Percentiles rank a stretch among this genome's conserved stretches.
phyloP scores from a whole-genome alignment of 2,888 invertebrate species.

The Protophormia terraenovae region DNA sequence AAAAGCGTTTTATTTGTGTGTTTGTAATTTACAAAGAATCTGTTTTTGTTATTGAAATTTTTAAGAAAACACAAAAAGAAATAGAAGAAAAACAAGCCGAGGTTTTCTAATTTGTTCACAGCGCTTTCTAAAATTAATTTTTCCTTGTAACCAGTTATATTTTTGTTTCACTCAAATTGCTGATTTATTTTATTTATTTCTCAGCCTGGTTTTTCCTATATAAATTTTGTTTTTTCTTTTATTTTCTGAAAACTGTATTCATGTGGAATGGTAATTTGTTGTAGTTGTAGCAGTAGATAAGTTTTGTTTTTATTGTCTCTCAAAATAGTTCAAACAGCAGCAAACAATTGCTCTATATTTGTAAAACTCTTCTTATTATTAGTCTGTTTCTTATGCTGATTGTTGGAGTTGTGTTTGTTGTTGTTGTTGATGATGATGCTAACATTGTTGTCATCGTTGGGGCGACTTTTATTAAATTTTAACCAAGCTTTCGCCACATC shows the following conservation, averaged over 20 bases:
- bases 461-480: constrained; percentile 39
- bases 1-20: constrained; percentile 30
- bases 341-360: constrained; percentile 60
- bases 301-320: constrained; percentile 59
- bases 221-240: constrained; percentile 19
- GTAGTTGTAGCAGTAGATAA: constrained; percentile 24
- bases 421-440: background rate
- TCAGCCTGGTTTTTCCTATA: constrained; percentile 17
- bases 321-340: constrained; percentile 65
- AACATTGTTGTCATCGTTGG: background rate
- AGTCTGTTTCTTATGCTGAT: background rate
- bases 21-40: constrained; percentile 13
- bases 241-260: constrained; percentile 49
- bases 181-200: background rate
- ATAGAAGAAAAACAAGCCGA: constrained; percentile 11
- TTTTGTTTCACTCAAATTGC: constrained; percentile 4
- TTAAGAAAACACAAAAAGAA: background rate
- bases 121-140: constrained; percentile 18
- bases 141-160: background rate
- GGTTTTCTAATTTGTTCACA: constrained; percentile 42
- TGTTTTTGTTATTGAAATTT: background rate
- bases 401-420: background rate
- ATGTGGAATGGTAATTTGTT: constrained; percentile 59
- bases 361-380: constrained; percentile 41
- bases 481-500: constrained; percentile 61